Evolutionary conservation across 2,113 vertebrate genomes (phyloP), one percentile per base, ranked within the genome.

Genomic region (Cinclus mexicanus): DNA sequence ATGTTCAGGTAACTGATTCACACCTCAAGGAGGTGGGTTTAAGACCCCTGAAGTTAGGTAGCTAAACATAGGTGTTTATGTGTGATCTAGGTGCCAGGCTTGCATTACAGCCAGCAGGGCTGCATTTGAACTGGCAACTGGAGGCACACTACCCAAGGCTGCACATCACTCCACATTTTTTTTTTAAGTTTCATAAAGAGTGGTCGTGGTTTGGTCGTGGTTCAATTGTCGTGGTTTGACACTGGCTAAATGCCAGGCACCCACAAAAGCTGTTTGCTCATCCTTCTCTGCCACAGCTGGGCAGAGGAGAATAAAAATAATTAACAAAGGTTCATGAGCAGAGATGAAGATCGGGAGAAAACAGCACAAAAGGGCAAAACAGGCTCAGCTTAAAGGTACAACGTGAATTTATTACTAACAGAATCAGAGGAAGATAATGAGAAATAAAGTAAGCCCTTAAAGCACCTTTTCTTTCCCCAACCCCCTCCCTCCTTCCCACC

Each of bases 221-320:
- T 4, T 28, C 14, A 29, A 14, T 46, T 67, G 39, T 29, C 0
- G 0, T 31, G 21, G 21, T 31, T 80, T 56, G 50, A 24, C 16
- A 20, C 26, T 46, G 26, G 61, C 26, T 25, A 37, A 55, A 37
- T 33, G 19, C 39, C 19, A 35, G 33, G 15, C 39, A 65, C 49
- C 33, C 50, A 25, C 1, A 3, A 46, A 37, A 46, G 20, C 5
- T 0, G 0, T 41, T 46, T 2, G 0, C 61, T 80, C 41, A 46
- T 3, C 26, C 61, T 55, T 55, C 50, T 3, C 41, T 55, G 77
- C 33, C 39, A 24, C 20, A 80, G 50, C 26, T 56, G 50, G 33
- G 61, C 33, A 20, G 12, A 55, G 25, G 10, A 80, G 26, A 55
- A 49, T 14, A 55, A 65, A 64, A 44, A 55, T 46, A 65, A 19